These are phyloP conservation scores for Mus pahari DNA, from an alignment of 2,113 vertebrate genomes.

Conservation along the genomic window DNA sequence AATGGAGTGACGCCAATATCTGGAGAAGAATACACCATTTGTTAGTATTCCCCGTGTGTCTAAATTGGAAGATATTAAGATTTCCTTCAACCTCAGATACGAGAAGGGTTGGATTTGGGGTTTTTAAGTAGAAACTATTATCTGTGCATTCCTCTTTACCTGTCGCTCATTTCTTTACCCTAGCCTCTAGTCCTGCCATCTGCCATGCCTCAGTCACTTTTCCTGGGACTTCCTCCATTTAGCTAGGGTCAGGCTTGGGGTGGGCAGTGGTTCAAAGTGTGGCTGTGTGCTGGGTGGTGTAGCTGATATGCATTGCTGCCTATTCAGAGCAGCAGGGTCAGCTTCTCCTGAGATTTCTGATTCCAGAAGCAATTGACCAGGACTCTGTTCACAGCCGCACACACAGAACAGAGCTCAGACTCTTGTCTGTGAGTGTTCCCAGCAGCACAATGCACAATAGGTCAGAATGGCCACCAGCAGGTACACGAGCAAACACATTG, in stretches of 20 bases:
- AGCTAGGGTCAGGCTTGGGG: background rate
- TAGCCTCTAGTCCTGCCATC: background rate
- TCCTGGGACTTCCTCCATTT: background rate
- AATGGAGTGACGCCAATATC: rapidly evolving
- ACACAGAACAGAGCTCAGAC: background rate
- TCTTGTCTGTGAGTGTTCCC: background rate
- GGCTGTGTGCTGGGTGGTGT: no score
- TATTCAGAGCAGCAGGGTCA: background rate
- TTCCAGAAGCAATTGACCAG: rapidly evolving
- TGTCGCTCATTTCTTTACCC: background rate
- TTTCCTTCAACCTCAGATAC: background rate
- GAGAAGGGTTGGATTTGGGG: background rate
- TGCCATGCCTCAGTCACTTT: background rate
- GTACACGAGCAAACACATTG: background rate
- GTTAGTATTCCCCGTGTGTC: background rate
- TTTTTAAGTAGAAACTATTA: background rate
- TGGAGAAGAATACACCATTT: background rate
- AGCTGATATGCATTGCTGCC: background rate
- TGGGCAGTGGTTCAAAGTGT: background rate
- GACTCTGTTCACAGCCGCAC: background rate
- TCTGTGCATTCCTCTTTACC: no score
- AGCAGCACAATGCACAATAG: background rate
- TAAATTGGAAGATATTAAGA: background rate
- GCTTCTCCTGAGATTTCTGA: background rate
- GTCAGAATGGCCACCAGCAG: background rate